These are phyloP conservation scores for Octonoba sinensis DNA, from an alignment of 2,888 invertebrate genomes.

Conservation along the genomic window DNA sequence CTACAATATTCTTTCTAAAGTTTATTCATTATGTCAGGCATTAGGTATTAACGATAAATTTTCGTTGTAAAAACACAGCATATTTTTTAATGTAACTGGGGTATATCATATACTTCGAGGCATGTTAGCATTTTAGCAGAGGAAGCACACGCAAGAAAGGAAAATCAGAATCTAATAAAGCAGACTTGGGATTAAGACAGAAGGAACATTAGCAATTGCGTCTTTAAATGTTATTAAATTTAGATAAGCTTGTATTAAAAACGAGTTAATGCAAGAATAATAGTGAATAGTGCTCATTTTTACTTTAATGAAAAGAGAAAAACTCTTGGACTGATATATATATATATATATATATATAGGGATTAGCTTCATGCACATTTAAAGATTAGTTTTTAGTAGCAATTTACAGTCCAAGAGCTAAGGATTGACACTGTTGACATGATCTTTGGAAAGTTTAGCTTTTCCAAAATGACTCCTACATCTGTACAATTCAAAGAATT, in stretches of 20 bases:
- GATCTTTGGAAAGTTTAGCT: not conserved
- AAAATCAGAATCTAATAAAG: conserved; percentile 14
- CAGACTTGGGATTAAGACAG: conserved; percentile 16
- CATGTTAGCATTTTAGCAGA: not conserved
- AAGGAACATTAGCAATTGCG: conserved; percentile 3
- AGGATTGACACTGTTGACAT: conserved; percentile 27
- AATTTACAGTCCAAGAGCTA: not conserved
- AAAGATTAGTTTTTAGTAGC: not conserved
- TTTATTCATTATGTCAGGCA: not conserved
- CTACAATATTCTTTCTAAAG: too few relatives aligned
- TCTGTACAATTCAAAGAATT: too few relatives aligned
- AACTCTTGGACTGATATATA: not conserved
- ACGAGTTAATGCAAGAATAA: conserved; percentile 24
- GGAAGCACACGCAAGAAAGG: not conserved
- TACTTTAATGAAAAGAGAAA: conserved; percentile 22
- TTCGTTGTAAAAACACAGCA: too few relatives aligned
- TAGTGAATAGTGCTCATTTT: conserved; percentile 59
- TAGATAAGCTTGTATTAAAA: conserved; percentile 26
- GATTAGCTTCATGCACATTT: not conserved
- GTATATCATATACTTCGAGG: conserved; percentile 47
- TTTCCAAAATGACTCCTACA: too few relatives aligned
- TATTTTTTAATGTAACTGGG: too few relatives aligned
- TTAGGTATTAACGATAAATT: not conserved
- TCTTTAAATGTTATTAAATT: not conserved
- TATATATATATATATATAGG: not conserved